Evolutionary conservation across 2,888 invertebrate genomes (phyloP), one percentile per base, ranked within the genome.

Genomic region (Spodoptera exigua): DNA sequence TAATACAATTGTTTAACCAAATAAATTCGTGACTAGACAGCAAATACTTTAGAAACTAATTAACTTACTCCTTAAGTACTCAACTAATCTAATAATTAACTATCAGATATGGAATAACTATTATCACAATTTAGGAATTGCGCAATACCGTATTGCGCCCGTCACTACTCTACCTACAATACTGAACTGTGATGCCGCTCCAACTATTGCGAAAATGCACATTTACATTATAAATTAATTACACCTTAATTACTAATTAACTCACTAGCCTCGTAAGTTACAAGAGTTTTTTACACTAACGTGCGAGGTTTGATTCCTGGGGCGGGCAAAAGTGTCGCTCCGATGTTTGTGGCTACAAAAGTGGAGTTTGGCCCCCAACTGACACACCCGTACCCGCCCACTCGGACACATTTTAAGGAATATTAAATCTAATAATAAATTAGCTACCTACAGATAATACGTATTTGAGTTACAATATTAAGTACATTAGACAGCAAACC

Each of bases 81-180:
- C 67, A 62, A 60, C 27, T 43, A 40, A 59, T 56, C 36, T 59
- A 54, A 40, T 43, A 56, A 16, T 59, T 62, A 52, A 54, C 56
- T 72, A 70, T 70, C 47, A 80, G 81, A 85, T 85, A 84, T 89
- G 85, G 87, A 90, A 88, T 88, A 86, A 82, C 84, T 88, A 87
- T 71, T 92, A 93, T 93, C 93, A 93, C 93, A 93, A 89, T 88
- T 88, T 91, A 93, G 93, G 93, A 93, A 93, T 92, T 81, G 88
- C 92, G 91, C 75, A 85, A 80, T 76, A 14, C 77, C 48, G 43
- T 35, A 9, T 74, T 78, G 85, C 91, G 90, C 88, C 36, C 60
- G 65, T 73, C 43, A 60, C 64, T 55, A 67, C 27, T 61, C 61
- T 78, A 68, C 72, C 53, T 64, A 61, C 67, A 64, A 75, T 63